Evolutionary conservation across 2,888 invertebrate species (phyloP).

Genomic region (Clostera curtula): DNA sequence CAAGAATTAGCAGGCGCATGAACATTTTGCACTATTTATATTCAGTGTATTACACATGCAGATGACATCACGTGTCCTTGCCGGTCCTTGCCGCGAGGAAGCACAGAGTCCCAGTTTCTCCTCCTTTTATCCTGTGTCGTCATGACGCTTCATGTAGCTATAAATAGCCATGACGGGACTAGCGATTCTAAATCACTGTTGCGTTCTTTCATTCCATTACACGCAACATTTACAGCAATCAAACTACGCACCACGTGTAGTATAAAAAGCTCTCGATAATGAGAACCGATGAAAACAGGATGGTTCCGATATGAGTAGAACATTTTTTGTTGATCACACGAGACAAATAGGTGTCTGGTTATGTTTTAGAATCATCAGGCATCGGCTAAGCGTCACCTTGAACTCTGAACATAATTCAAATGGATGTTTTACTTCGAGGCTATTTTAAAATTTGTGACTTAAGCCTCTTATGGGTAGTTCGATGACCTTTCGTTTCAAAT

Average conservation of each 20-base stretch:
- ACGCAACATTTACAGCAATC: slow-evolving; percentile 26
- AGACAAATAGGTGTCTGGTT: slow-evolving; percentile 21
- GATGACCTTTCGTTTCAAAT: slow-evolving; percentile 29
- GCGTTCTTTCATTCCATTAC: slow-evolving; percentile 14
- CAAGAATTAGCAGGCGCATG: slow-evolving; percentile 37
- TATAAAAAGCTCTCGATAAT: slow-evolving; percentile 26
- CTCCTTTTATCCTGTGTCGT: slow-evolving; percentile 65
- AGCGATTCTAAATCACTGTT: slow-evolving; percentile 23
- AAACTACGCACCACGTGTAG: slow-evolving; percentile 24
- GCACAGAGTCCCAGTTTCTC: slow-evolving; percentile 59
- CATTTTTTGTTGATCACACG: slow-evolving; percentile 26
- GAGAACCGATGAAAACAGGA: slow-evolving; percentile 8
- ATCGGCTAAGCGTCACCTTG: slow-evolving; percentile 46
- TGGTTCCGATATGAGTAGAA: slow-evolving; percentile 19
- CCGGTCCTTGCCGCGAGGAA: slow-evolving; percentile 64
- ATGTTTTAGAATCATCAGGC: slow-evolving; percentile 21
- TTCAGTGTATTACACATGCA: slow-evolving; percentile 42
- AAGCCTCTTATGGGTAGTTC: slow-evolving; percentile 29
- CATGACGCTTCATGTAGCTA: slow-evolving; percentile 42
- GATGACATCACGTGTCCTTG: slow-evolving; percentile 70
- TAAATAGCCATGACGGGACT: slow-evolving; percentile 44
- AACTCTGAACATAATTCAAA: slow-evolving; percentile 48
- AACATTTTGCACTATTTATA: slow-evolving; percentile 51
- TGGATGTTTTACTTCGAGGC: slow-evolving; percentile 35
- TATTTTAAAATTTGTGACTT: slow-evolving; percentile 30